Evolutionary conservation across 2,888 invertebrate species (phyloP), one percentile per base, ranked within the genome.

Genomic region (Ichneumoninae sp.): DNA sequence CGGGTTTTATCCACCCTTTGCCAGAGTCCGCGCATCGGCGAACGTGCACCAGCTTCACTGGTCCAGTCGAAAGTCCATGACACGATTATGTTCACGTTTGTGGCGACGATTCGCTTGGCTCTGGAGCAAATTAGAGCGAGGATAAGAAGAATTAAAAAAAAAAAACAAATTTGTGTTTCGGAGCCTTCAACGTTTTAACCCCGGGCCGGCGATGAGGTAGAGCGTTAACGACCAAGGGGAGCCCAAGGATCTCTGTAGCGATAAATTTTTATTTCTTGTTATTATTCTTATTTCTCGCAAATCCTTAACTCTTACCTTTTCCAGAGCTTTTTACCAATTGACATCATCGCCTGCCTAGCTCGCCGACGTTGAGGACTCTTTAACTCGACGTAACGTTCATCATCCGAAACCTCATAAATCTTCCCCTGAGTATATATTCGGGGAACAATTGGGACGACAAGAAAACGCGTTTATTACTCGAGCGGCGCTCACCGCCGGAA

Each of bases 191-290:
- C 92, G 91, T 90, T 84, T 19, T 72, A 85, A 85, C 90, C 92
- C 92, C 92, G 93, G 92, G 92, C 92, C 90, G 90, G 90, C 91
- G 92, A 93, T 92, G 91, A 89, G 88, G 86, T 89, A 88, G 88
- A 87, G 76, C 68, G 47, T 81, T 66, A 65, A 81, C 75, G 79
- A 81, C 81, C 81, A 82, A 84, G 84, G 82, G 83, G 72, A 75
- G 75, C 13, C 80, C 75, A 80, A 76, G 75, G 84, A 86, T 87
- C 83, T 84, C 70, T 74, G 80, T 84, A 82, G 74, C 77, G 52
- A 72, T 16, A 30, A 57, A 19, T 54, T 52, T 68, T 66, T 57
- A 50, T 33, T 36, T 57, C 13, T 69, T 60, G 30, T 36, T 40
- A 19, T 3, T 47, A 36, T 74, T 72, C 66, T 50, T 72, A 40